Conservation (phyloP, 37 sponge, comb jelly and placozoan species). For the Crambe crambe region DNA sequence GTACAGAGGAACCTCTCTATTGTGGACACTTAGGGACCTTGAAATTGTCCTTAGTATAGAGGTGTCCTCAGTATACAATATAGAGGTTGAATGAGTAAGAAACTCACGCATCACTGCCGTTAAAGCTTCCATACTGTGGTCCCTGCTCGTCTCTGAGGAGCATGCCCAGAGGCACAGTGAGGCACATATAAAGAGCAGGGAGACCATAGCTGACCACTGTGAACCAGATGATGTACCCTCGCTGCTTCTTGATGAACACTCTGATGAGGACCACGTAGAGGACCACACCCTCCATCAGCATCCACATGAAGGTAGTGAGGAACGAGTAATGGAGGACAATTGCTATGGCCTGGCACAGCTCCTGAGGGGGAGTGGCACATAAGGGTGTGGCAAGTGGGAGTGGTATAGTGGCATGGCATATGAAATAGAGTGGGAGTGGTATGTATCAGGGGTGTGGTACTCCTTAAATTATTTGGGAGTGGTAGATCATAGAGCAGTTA, state of each 20-base stretch:
- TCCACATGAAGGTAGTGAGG: constrained; percentile 76
- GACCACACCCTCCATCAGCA: constrained; percentile 83
- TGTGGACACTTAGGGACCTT: too few species aligned
- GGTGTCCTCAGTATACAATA: neutral
- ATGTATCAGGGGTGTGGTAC: neutral
- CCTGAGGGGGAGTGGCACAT: constrained; percentile 5
- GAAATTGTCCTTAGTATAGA: too few species aligned
- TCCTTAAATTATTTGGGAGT: too few species aligned
- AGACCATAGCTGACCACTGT: constrained; percentile 63
- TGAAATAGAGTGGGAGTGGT: neutral
- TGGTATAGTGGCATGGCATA: too few species aligned
- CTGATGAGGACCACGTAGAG: constrained; percentile 51
- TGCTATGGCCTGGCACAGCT: constrained; percentile 31
- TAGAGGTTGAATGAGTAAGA: neutral
- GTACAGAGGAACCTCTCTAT: too few species aligned
- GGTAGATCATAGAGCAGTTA: neutral
- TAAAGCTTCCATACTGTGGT: constrained; percentile 18
- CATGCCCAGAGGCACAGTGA: constrained; percentile 50
- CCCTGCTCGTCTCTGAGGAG: constrained; percentile 3
- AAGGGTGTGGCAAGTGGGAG: neutral
- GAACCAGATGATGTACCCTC: constrained; percentile 31
- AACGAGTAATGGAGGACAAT: constrained; percentile 56
- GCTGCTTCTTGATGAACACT: constrained; percentile 54
- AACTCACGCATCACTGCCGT: neutral
- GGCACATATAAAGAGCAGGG: constrained; percentile 47